Evolutionary conservation across 2,797 vertebrate genomes (phyloP), one percentile per base, ranked within the genome.

Genomic region (Pristis pectinata): DNA sequence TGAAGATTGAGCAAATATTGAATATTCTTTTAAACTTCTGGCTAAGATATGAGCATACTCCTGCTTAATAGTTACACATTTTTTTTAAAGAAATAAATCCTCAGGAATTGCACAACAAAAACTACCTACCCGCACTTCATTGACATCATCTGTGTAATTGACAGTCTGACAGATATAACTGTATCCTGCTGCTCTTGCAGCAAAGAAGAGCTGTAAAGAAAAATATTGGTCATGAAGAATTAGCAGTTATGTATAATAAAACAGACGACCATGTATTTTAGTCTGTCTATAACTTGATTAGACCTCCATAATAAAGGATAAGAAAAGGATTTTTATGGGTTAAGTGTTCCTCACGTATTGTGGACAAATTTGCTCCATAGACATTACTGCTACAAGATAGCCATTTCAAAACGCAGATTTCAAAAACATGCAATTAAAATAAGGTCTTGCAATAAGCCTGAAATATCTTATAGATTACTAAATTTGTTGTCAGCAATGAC

Each of bases 121-220:
- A 53, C 94, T 96, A 96, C 99, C 98, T 97, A 99, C 99, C 97
- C 99, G 98, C 97, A 99, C 98, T 99, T 99, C 99, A 96, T 99
- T 98, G 96, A 98, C 98, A 94, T 99, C 98, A n/a, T 99, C 97
- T 95, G 99, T 98, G 96, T 99, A 99, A 97, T 98, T 98, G 96
- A 99, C 99, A 17, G 96, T 97, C 96, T 99, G 99, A 96, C 99
- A 99, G 95, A 99, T 97, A 96, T 99, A 99, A 96, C 99, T 99
- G 97, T 99, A 99, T 95, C 98, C 98, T 70, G 99, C 99, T 93
- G 98, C 97, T 96, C 97, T 97, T 0, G 99, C 98, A 72, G 98
- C 98, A 96, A 99, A 97, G 95, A 99, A 98, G 95, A 99, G 97
- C 99, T 99, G 96, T 74, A 94, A 95, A 96, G 41, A 94, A 44